Evolutionary conservation across 2,113 vertebrate species (phyloP).

Genomic region (Spea bombifrons): DNA sequence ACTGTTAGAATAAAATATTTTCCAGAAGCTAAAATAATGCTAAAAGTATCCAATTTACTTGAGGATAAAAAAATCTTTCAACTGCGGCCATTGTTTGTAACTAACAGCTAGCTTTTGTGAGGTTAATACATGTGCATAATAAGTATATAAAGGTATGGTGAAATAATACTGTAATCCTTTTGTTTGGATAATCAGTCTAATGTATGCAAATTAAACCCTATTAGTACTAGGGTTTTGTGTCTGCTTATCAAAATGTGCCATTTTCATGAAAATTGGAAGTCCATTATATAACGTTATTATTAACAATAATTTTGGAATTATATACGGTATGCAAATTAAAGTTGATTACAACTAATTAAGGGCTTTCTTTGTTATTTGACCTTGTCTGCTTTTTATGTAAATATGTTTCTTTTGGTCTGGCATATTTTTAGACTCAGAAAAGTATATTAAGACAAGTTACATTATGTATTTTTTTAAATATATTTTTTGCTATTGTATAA

Average conservation of each 20-base stretch:
- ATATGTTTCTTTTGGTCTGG: conserved; percentile 89
- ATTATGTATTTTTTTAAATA: conserved; percentile 80
- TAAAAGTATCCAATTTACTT: conserved; percentile 70
- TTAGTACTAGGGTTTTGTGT: conserved; percentile 89
- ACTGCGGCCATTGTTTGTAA: conserved; percentile 90
- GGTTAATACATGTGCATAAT: conserved; percentile 86
- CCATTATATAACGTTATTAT: conserved; percentile 99
- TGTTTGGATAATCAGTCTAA: conserved; percentile 99
- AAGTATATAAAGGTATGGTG: conserved; percentile 92
- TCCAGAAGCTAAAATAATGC: conserved; percentile 66
- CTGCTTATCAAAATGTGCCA: conserved; percentile 98
- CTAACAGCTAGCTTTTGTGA: conserved; percentile 80
- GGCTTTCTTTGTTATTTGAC: conserved; percentile 98
- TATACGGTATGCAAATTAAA: conserved; percentile 99
- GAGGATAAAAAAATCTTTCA: conserved; percentile 70
- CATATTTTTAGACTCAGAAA: conserved; percentile 86
- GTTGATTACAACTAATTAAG: conserved; percentile 99
- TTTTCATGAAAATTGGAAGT: conserved; percentile 99
- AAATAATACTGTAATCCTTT: conserved; percentile 91
- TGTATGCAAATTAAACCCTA: conserved; percentile 99
- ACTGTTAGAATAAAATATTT: conserved; percentile 63
- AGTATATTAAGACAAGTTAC: conserved; percentile 85
- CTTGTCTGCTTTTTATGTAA: conserved; percentile 99
- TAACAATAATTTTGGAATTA: conserved; percentile 97
- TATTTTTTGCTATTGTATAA: conserved; percentile 67